Conservation (phyloP, 2,888 invertebrate genomes). For the Aelia acuminata region DNA sequence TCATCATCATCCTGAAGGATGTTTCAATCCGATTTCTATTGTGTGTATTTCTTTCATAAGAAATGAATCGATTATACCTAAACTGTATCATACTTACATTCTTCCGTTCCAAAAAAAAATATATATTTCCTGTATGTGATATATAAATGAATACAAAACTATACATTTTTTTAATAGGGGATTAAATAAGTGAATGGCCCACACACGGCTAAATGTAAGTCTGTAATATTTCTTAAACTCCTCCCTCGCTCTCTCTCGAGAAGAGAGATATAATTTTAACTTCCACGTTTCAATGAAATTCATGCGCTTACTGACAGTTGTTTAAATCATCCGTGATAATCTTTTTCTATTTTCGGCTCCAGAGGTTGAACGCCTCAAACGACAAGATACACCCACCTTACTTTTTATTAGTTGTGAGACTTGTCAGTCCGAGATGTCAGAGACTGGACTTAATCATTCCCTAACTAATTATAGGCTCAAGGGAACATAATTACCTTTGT, state of each 20-base stretch:
- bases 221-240: background rate
- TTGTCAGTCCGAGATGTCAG: constrained; percentile 1
- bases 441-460: background rate
- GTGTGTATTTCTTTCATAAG: background rate
- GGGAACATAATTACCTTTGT: background rate
- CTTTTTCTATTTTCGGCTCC: background rate
- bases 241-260: too few species aligned
- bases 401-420: background rate
- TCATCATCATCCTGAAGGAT: background rate
- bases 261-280: background rate
- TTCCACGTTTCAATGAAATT: background rate
- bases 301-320: background rate
- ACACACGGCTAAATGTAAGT: background rate
- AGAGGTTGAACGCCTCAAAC: background rate
- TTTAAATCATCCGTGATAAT: background rate
- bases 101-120: too few species aligned
- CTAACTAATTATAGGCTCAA: background rate
- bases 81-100: background rate
- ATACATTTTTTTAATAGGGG: background rate
- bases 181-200: background rate
- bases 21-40: background rate
- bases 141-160: background rate
- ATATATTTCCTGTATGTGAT: background rate
- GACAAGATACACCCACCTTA: background rate
- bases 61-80: background rate